A percentile compares a stretch with the other conserved stretches of the same genome.
Conservation (phyloP, 2,888 invertebrate genomes). For the Leptarthrus brevirostris region DNA sequence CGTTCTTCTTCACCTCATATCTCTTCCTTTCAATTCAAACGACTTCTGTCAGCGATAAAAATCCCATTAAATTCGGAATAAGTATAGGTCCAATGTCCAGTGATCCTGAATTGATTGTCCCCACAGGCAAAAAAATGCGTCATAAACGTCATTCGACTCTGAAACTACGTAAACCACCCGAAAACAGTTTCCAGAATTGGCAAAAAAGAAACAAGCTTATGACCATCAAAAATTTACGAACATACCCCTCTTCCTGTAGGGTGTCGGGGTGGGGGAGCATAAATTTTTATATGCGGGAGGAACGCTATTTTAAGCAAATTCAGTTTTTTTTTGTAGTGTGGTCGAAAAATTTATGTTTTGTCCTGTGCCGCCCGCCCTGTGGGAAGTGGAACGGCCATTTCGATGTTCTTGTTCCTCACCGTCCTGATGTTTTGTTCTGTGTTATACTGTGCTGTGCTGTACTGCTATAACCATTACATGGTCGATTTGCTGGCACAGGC, state of each 20-base stretch:
- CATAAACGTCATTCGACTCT: background rate
- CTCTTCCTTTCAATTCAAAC: too few species aligned
- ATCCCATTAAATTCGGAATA: background rate
- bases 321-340: background rate
- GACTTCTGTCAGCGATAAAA: too few species aligned
- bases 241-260: too few species aligned
- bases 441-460: too few species aligned
- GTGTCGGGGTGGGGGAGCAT: background rate
- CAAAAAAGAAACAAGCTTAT: too few species aligned
- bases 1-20: too few species aligned
- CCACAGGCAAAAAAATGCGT: too few species aligned
- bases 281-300: background rate
- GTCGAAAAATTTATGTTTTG: background rate
- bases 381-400: too few species aligned
- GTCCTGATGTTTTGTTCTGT: too few species aligned
- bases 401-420: background rate
- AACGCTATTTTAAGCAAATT: background rate
- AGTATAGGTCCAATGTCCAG: background rate
- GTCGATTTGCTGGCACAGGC: constrained; percentile 42
- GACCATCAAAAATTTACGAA: constrained; percentile 14
- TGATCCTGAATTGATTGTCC: background rate
- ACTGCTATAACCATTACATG: constrained; percentile 42
- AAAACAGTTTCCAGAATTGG: background rate
- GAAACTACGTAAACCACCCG: background rate
- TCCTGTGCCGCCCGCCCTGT: too few species aligned